These are phyloP conservation scores for Chaetodon trifascialis DNA, from an alignment of 2,113 vertebrate species.

Conservation along the genomic window DNA sequence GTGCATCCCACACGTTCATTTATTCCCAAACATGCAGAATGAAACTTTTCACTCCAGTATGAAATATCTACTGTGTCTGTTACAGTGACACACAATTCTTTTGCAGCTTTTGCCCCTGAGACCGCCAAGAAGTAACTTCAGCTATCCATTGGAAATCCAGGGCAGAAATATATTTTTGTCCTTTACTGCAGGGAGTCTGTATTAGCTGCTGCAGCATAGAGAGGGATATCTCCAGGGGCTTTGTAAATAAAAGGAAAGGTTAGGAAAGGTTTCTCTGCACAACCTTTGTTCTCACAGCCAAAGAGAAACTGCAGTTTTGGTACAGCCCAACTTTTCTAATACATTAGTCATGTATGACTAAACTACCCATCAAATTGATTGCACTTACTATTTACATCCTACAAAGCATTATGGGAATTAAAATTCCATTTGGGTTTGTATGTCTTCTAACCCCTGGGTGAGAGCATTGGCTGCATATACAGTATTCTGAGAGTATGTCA, in stretches of 20 bases:
- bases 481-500: neutral
- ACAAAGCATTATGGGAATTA: too few species aligned
- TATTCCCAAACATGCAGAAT: neutral
- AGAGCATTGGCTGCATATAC: too few species aligned
- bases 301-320: neutral
- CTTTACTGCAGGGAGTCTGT: constrained; percentile 16
- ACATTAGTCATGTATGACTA: neutral
- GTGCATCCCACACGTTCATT: neutral
- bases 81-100: neutral
- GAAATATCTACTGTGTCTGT: neutral
- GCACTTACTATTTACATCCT: too few species aligned
- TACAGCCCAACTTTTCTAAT: neutral
- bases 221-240: neutral
- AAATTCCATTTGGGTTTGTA: too few species aligned
- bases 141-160: constrained; percentile 45
- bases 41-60: neutral
- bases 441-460: too few species aligned
- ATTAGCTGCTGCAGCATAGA: constrained; percentile 13
- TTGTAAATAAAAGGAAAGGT: neutral
- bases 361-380: neutral
- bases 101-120: constrained; percentile 26
- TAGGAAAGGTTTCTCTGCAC: neutral
- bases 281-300: neutral
- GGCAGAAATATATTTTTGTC: constrained; percentile 47
- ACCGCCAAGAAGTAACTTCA: constrained; percentile 23